phyloP scores from a whole-genome alignment of 2,888 invertebrate genomes.

The Plagiodera versicolora region DNA sequence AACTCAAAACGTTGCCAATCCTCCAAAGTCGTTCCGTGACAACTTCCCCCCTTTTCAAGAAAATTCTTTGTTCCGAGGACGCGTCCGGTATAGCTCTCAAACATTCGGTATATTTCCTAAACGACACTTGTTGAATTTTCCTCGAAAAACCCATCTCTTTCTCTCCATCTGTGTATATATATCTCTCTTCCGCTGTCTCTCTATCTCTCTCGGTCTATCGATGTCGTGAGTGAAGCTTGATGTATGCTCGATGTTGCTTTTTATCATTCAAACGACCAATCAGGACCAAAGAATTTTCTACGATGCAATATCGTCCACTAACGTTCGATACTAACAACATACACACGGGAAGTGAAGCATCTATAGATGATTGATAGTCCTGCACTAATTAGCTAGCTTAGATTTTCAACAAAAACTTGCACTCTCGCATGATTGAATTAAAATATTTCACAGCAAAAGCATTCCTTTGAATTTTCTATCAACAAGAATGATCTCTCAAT shows the following conservation, averaged over 20 bases:
- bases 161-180: no score
- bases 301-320: slow-evolving; percentile 40
- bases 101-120: slow-evolving; percentile 9
- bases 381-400: neutral
- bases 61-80: slow-evolving; percentile 56
- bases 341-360: neutral
- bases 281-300: slow-evolving; percentile 59
- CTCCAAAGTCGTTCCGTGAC: slow-evolving; percentile 19
- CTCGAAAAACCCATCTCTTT: slow-evolving; percentile 35
- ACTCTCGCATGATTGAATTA: no score
- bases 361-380: neutral
- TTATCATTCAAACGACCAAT: slow-evolving; percentile 35
- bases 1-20: no score
- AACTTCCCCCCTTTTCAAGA: slow-evolving; percentile 44
- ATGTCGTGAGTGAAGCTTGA: slow-evolving; percentile 54
- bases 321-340: slow-evolving; percentile 15
- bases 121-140: slow-evolving; percentile 34
- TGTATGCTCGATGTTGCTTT: slow-evolving; percentile 53
- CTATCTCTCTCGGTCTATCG: slow-evolving; percentile 33
- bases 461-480: no score
- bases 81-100: slow-evolving; percentile 39
- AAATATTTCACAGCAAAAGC: no score
- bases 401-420: no score
- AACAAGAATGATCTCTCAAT: no score
- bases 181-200: neutral